Evolutionary conservation across 2,797 vertebrate species (phyloP), one percentile per base, ranked within the genome.

Genomic region (Lerista edwardsae): DNA sequence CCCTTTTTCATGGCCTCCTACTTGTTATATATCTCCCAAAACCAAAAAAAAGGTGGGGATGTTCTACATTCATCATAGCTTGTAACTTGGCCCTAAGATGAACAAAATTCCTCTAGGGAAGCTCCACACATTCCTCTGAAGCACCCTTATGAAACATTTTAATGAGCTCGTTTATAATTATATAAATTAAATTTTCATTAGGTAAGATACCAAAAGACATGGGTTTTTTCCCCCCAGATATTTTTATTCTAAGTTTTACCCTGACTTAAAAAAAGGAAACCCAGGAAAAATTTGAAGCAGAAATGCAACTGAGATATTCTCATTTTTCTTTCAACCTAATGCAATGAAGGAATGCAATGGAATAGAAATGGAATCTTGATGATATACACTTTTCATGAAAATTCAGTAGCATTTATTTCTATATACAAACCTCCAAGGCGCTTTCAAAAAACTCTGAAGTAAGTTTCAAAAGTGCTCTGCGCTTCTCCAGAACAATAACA

Each of bases 391-490:
- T 83, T 71, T 1, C 4, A 88, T 84, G 34, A 51, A 15, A 80
- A 86, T 19, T 4, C 81, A 59, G 2, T 51, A 7, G 14, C 0
- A 39, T 36, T 87, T 5, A 68, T 84, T 86, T 39, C 57, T 75
- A 68, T 90, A 87, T 55, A 95, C 95, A 88, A 88, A 98, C 97
- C 97, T 97, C 96, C 74, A 97, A 86, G 31, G 97, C 97, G 2
- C 94, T 95, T 94, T 97, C 96, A 91, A 97, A 98, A 94, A 98
- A 98, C 72, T 95, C 92, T 5, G 95, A 94, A 23, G 97, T 95
- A 84, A 97, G 88, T 44, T 93, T 93, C 82, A 98, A 94, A 72
- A 98, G 97, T 1, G 93, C 87, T 87, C 95, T 94, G 82, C 97
- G 92, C 79, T 95, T 97, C 93, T 97, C 96, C 75, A 98, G 93